A percentile compares a stretch with the other conserved stretches of the same genome.
Evolutionary conservation across 2,797 vertebrate species (phyloP).

Genomic region (Danionella dracula): DNA sequence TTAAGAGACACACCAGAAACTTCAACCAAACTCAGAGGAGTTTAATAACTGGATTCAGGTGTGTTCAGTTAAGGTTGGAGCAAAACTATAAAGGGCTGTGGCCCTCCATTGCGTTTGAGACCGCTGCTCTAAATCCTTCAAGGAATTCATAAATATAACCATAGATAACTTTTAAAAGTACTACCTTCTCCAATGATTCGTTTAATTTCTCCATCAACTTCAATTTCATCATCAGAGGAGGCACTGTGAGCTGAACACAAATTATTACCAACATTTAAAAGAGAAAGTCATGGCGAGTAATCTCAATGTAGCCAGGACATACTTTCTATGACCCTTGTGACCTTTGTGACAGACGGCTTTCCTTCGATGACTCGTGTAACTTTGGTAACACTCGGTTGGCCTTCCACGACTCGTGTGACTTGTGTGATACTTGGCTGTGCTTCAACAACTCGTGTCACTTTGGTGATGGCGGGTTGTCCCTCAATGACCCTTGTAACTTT

Average conservation of each 20-base stretch:
- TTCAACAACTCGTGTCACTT: constrained; percentile 59
- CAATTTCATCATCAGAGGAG: constrained; percentile 51
- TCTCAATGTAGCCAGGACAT: constrained; percentile 21
- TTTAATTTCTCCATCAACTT: constrained; percentile 63
- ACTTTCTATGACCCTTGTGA: constrained; percentile 50
- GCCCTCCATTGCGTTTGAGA: too few relatives aligned
- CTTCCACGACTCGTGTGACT: constrained; percentile 61
- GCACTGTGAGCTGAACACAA: constrained; percentile 46
- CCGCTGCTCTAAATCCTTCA: too few relatives aligned
- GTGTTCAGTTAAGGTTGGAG: too few relatives aligned
- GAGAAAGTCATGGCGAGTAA: not conserved
- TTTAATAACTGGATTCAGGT: too few relatives aligned
- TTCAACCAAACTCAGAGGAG: too few relatives aligned
- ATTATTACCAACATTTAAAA: not conserved
- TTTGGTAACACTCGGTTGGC: constrained; percentile 56
- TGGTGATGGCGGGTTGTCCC: constrained; percentile 54
- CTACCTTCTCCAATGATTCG: constrained; percentile 75
- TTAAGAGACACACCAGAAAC: too few relatives aligned
- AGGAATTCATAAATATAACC: not conserved
- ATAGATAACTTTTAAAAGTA: constrained; percentile 38
- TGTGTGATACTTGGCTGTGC: constrained; percentile 50
- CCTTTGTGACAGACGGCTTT: constrained; percentile 9
- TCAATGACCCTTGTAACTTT: constrained; percentile 60
- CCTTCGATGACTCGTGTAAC: constrained; percentile 33
- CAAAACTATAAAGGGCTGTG: too few relatives aligned